phyloP scores from a whole-genome alignment of 2,797 vertebrate species.

The Schizopygopsis pylzovi region DNA sequence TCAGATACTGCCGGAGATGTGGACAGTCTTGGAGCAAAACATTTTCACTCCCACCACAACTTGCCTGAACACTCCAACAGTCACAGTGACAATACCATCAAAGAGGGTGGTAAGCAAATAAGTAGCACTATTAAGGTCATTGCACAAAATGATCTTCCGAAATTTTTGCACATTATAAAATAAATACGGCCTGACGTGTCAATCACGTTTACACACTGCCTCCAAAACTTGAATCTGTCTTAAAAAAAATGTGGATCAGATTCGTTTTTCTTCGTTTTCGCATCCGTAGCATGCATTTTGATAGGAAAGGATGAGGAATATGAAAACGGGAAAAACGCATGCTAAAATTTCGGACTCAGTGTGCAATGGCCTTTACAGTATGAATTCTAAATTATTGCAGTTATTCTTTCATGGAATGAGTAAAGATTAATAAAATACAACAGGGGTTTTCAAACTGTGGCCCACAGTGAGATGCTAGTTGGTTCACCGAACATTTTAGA shows the following conservation, averaged over 20 bases:
- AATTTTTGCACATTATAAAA: too few species aligned
- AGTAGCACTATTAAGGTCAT: too few species aligned
- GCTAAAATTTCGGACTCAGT: too few species aligned
- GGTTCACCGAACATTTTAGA: background rate
- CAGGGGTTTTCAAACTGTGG: background rate
- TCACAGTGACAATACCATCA: constrained; percentile 92
- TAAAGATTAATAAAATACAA: background rate
- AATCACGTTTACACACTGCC: too few species aligned
- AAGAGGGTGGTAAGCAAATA: constrained; percentile 79
- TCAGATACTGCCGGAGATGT: constrained; percentile 91
- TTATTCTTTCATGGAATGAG: background rate
- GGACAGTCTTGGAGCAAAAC: constrained; percentile 91
- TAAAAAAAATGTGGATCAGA: too few species aligned
- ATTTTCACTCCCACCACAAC: constrained; percentile 95
- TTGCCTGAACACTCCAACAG: constrained; percentile 96
- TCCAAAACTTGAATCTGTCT: too few species aligned
- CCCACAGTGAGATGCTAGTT: background rate
- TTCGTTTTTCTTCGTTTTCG: too few species aligned
- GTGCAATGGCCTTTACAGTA: background rate
- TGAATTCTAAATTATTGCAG: background rate
- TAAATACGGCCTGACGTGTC: too few species aligned
- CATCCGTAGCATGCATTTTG: too few species aligned
- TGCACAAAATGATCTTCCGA: too few species aligned
- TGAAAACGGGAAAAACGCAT: too few species aligned
- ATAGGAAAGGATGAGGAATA: too few species aligned